phyloP scores from a whole-genome alignment of 2,888 invertebrate species.

The Aricia artaxerxes region DNA sequence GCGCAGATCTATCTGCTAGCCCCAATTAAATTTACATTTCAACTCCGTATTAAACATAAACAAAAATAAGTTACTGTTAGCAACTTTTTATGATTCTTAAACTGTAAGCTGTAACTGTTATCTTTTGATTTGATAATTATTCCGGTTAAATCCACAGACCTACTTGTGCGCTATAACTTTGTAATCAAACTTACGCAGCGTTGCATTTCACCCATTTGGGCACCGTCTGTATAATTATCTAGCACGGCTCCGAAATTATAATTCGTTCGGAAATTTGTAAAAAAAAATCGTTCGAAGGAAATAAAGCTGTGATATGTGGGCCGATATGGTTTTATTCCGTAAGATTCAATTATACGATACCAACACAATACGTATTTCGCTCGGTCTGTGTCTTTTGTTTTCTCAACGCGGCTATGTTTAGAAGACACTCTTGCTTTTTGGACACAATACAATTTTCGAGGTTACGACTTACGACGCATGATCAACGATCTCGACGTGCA shows the following conservation, averaged over 20 bases:
- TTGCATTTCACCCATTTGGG: slow-evolving; percentile 61
- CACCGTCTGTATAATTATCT: slow-evolving; percentile 61
- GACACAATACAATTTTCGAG: slow-evolving; percentile 23
- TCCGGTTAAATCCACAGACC: slow-evolving; percentile 20
- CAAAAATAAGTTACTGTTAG: slow-evolving; percentile 11
- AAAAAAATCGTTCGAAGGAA: background rate
- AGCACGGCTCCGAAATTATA: slow-evolving; percentile 30
- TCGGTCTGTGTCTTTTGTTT: slow-evolving; percentile 64
- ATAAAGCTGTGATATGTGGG: slow-evolving; percentile 3
- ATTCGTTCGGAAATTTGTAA: background rate
- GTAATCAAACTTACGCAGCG: slow-evolving; percentile 34
- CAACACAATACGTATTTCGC: slow-evolving; percentile 58
- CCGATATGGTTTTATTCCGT: slow-evolving; percentile 36
- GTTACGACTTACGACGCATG: slow-evolving; percentile 4
- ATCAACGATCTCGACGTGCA: slow-evolving; percentile 27
- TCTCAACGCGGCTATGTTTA: slow-evolving; percentile 53
- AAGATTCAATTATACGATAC: slow-evolving; percentile 74
- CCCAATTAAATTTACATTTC: background rate
- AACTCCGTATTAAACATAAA: background rate
- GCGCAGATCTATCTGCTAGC: background rate
- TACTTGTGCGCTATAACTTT: slow-evolving; percentile 12
- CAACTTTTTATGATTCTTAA: slow-evolving; percentile 25
- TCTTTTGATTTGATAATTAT: slow-evolving; percentile 29
- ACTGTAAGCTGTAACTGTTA: slow-evolving; percentile 28
- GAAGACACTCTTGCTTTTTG: slow-evolving; percentile 48